Base-by-base conservation (phyloP, 1,140 invertebrate genomes). In the Macrotrachela quadricornifera region DNA sequence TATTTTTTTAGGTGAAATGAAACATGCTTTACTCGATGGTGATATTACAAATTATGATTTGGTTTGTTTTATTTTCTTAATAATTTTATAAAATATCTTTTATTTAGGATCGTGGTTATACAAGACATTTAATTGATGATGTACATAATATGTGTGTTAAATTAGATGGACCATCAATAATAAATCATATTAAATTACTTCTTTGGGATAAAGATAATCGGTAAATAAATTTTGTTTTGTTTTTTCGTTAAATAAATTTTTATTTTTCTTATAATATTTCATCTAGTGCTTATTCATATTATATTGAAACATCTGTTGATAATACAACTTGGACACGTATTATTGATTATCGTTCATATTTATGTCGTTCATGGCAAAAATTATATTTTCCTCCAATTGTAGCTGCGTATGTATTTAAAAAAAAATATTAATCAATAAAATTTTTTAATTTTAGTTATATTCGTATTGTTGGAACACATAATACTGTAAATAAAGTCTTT, bases 301-400 rank as follows among this genome's bases (percentile, higher is more conserved):
- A 80, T 63, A 79, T 97, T 56, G 88, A 96, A 69, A 82, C 92
- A 12, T 94, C 86, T 0, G 84, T 92, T 71, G 85, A 96, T 76
- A 80, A 85, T 67, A 82, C 83, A 68, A 82, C 92, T 67, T 97
- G 91, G 87, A 77, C 83, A 50, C 76, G 80, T 54, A 80, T 96
- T 37, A 77, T 92, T 44, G 87, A 97, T 72, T 81, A 97, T 69
- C 80, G 81, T 49, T 72, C 79, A 49, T 92, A 83, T 71, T 79
- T 81, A 65, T 96, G 92, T 62, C 78, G 91, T 50, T 92, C 87
- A 15, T 94, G 86, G 85, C 92, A 97, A 72, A 80, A 80, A 65
- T 76, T 97, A 17, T 90, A 87, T 70, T 96, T 97, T 71, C 75
- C 79, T 57, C 75, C 82, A 10, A 71, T 84, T 51, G 87, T 94